Percentiles rank a stretch among this genome's conserved stretches.
phyloP scores from a whole-genome alignment of 2,888 invertebrate genomes.

The Incurvaria masculella region DNA sequence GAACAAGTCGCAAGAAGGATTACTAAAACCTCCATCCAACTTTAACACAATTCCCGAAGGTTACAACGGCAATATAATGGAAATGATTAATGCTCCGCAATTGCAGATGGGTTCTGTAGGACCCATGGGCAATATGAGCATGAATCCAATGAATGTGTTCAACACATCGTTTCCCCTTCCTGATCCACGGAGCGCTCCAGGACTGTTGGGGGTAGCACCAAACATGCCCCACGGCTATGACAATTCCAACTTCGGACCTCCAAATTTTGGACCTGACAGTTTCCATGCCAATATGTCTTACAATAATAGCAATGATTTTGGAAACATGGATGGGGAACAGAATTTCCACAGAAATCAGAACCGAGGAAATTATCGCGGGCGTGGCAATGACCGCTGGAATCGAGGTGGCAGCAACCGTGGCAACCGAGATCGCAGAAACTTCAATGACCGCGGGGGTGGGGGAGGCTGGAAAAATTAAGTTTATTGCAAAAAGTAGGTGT shows the following conservation, averaged over 20 bases:
- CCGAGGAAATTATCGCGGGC: slow-evolving; percentile 40
- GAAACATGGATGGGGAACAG: slow-evolving; percentile 42
- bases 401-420: slow-evolving; percentile 45
- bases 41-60: slow-evolving; percentile 35
- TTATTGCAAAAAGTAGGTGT: no score
- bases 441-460: slow-evolving; percentile 37
- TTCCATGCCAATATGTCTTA: slow-evolving; percentile 40
- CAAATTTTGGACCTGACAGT: slow-evolving; percentile 30
- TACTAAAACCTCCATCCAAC: slow-evolving; percentile 42
- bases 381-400: slow-evolving; percentile 47
- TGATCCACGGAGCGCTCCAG: slow-evolving; percentile 49
- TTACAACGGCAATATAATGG: slow-evolving; percentile 32
- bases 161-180: slow-evolving; percentile 47
- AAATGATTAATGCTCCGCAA: slow-evolving; percentile 38
- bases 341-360: slow-evolving; percentile 43
- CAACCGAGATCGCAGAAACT: slow-evolving; percentile 47
- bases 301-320: slow-evolving; percentile 43
- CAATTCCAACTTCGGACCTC: slow-evolving; percentile 30
- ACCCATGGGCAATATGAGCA: slow-evolving; percentile 39
- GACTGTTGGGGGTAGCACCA: slow-evolving; percentile 57
- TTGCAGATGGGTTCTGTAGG: slow-evolving; percentile 27
- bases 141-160: slow-evolving; percentile 38
- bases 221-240: slow-evolving; percentile 52
- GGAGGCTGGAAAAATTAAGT: slow-evolving; percentile 52
- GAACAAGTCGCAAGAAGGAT: slow-evolving; percentile 46